These are phyloP conservation scores for Oligia strigilis DNA, from an alignment of 2,888 invertebrate genomes.

Conservation along the genomic window DNA sequence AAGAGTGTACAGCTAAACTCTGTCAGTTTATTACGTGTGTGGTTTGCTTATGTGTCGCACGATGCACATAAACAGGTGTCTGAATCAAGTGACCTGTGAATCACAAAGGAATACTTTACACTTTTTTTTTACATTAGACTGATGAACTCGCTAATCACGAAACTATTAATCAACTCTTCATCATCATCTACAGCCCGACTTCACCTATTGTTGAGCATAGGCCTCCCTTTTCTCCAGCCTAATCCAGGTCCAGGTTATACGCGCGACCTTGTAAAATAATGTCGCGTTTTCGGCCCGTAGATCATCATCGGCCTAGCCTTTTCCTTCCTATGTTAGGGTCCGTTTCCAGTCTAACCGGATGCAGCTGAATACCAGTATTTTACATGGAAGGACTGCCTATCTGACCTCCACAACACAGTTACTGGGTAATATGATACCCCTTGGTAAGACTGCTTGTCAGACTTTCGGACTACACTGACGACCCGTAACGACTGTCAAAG, in stretches of 20 bases:
- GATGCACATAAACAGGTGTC: slow-evolving; percentile 3
- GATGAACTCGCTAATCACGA: neutral
- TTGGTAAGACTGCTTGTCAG: no score
- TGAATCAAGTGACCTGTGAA: slow-evolving; percentile 12
- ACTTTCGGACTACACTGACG: no score
- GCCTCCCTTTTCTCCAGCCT: neutral
- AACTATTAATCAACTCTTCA: neutral
- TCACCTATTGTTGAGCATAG: neutral
- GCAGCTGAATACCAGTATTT: no score
- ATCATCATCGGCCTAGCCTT: no score
- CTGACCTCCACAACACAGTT: no score
- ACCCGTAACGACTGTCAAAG: no score
- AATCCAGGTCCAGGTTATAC: neutral
- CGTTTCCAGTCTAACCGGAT: no score
- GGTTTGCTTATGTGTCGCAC: slow-evolving; percentile 29
- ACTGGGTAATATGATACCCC: no score
- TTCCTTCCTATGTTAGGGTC: no score
- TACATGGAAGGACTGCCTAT: no score
- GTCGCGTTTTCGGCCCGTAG: no score
- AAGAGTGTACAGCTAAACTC: slow-evolving; percentile 30
- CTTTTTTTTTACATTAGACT: neutral
- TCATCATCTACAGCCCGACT: neutral
- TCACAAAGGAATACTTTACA: neutral
- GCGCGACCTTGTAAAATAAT: no score
- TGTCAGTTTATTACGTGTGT: slow-evolving; percentile 31